phyloP scores from a whole-genome alignment of 2,113 vertebrate species.

The Tricholaema leucomelas region DNA sequence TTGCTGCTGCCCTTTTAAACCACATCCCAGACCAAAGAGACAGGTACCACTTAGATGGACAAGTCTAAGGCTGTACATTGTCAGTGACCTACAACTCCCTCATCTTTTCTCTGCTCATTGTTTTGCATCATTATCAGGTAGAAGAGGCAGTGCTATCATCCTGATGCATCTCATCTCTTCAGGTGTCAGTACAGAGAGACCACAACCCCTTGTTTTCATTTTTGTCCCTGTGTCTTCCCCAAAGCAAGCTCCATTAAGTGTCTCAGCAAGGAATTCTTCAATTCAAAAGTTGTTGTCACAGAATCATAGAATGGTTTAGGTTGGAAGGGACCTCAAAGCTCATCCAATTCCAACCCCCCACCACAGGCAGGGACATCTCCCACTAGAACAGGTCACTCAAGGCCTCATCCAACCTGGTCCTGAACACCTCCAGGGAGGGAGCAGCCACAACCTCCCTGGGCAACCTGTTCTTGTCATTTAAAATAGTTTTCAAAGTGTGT shows the following conservation, averaged over 20 bases:
- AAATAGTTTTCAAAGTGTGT: not conserved
- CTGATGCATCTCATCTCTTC: not conserved
- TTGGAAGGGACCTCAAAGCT: no score
- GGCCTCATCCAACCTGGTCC: no score
- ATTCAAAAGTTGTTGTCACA: not conserved
- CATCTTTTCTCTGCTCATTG: not conserved
- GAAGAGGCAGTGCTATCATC: not conserved
- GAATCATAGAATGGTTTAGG: no score
- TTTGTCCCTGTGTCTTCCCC: not conserved
- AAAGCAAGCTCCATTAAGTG: not conserved
- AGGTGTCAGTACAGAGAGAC: not conserved
- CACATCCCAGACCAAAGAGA: not conserved
- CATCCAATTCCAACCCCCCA: no score
- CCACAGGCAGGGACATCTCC: not conserved
- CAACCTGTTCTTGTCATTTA: not conserved
- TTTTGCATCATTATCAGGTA: fast-evolving
- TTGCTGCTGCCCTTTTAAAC: not conserved
- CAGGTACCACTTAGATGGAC: not conserved
- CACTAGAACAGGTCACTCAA: no score
- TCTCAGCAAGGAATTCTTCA: not conserved
- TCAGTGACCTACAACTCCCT: not conserved
- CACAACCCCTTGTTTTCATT: not conserved
- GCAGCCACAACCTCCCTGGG: no score
- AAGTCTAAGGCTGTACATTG: not conserved
- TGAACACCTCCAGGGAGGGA: no score